These are phyloP conservation scores for Colletes collaris DNA, from an alignment of 2,888 invertebrate species.

Conservation along the genomic window DNA sequence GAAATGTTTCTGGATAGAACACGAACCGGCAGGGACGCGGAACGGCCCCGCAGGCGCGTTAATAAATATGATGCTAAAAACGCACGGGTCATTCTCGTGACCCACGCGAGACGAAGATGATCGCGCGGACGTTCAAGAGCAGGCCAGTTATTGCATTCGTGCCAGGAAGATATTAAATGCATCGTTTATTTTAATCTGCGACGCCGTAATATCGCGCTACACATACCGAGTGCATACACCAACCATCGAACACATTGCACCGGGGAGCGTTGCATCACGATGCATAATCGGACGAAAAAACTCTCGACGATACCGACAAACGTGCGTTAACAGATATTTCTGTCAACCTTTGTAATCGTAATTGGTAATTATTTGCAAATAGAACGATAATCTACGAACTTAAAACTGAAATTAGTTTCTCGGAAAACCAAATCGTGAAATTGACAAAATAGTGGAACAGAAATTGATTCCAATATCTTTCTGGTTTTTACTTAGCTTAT, in stretches of 20 bases:
- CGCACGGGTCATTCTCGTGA: slow-evolving; percentile 47
- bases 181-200: slow-evolving; percentile 55
- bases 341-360: not conserved
- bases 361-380: no score
- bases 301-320: slow-evolving; percentile 3
- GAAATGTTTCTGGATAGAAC: slow-evolving; percentile 33
- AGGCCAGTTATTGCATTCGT: slow-evolving; percentile 42
- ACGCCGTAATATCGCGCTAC: slow-evolving; percentile 16
- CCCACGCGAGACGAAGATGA: slow-evolving; percentile 46
- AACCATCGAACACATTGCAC: not conserved
- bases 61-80: slow-evolving; percentile 52
- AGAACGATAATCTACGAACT: no score
- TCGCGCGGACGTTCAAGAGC: slow-evolving; percentile 42
- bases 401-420: no score
- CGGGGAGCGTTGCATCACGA: slow-evolving; percentile 1
- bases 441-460: no score
- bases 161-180: slow-evolving; percentile 53
- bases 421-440: no score
- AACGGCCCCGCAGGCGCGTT: slow-evolving; percentile 37
- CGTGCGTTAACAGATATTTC: slow-evolving; percentile 7
- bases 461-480: no score
- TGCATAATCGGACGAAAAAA: slow-evolving; percentile 1
- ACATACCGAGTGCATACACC: not conserved
- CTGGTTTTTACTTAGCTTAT: no score
- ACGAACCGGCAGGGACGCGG: slow-evolving; percentile 9